phyloP scores from a whole-genome alignment of 2,888 invertebrate species.

The Mellilla xanthometata region DNA sequence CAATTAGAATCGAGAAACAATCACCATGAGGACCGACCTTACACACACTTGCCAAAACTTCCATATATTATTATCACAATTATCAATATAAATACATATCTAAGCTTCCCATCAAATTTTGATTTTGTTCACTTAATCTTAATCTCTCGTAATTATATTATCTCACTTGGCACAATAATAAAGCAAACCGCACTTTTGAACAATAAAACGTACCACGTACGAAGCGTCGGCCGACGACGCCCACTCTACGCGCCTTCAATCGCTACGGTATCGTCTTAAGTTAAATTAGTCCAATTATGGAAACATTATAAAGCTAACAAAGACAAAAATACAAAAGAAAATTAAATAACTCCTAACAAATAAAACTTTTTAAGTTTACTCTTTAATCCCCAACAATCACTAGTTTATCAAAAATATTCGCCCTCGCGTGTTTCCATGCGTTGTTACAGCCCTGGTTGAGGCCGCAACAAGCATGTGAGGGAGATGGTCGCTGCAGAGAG shows the following conservation, averaged over 20 bases:
- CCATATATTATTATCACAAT: slow-evolving; percentile 80
- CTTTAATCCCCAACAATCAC: slow-evolving; percentile 74
- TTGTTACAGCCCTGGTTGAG: no score
- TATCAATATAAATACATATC: slow-evolving; percentile 73
- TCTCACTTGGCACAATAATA: slow-evolving; percentile 81
- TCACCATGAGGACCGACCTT: slow-evolving; percentile 61
- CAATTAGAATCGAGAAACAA: slow-evolving; percentile 56
- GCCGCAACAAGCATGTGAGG: no score
- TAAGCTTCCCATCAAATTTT: slow-evolving; percentile 75
- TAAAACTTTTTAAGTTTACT: slow-evolving; percentile 71
- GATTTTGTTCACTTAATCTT: slow-evolving; percentile 81
- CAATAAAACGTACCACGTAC: slow-evolving; percentile 55
- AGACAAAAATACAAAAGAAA: slow-evolving; percentile 78
- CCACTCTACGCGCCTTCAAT: slow-evolving; percentile 54
- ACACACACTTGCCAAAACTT: slow-evolving; percentile 75
- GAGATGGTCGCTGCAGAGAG: neutral
- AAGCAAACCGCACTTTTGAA: slow-evolving; percentile 73
- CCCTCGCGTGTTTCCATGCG: slow-evolving; percentile 24
- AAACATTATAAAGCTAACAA: slow-evolving; percentile 79
- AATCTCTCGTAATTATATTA: slow-evolving; percentile 75
- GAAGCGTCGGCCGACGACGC: slow-evolving; percentile 55
- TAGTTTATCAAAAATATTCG: slow-evolving; percentile 73
- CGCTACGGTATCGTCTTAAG: slow-evolving; percentile 61
- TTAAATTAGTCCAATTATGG: slow-evolving; percentile 58
- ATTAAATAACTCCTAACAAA: slow-evolving; percentile 74